Percentiles rank a stretch among this genome's conserved stretches.
These are phyloP conservation scores for Xanthorhoe designata DNA, from an alignment of 2,888 invertebrate species.

Conservation along the genomic window DNA sequence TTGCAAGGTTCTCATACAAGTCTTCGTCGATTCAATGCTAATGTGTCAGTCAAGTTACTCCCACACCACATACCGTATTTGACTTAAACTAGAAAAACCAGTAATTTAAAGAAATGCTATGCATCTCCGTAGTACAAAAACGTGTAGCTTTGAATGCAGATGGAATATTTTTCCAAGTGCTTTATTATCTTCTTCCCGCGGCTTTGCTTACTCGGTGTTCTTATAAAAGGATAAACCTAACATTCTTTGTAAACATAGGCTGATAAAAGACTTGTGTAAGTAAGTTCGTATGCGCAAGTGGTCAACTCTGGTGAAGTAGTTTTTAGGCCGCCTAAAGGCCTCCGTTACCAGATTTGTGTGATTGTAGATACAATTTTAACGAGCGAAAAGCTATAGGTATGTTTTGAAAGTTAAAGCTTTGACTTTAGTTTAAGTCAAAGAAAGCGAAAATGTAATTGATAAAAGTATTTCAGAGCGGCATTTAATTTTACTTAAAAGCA, in stretches of 20 bases:
- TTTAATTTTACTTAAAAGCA: too few relatives aligned
- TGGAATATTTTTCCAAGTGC: background rate
- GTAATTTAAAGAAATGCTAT: conserved; percentile 24
- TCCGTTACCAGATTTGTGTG: too few relatives aligned
- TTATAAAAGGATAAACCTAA: background rate
- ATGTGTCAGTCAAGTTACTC: conserved; percentile 36
- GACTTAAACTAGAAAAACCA: conserved; percentile 34
- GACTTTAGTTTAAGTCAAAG: too few relatives aligned
- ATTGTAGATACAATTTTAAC: too few relatives aligned
- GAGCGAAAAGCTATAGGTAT: too few relatives aligned
- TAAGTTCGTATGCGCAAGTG: too few relatives aligned
- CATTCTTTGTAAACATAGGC: background rate
- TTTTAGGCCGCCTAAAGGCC: too few relatives aligned
- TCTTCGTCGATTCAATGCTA: conserved; percentile 51
- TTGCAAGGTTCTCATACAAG: conserved; percentile 42
- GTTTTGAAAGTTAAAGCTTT: too few relatives aligned
- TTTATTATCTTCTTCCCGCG: background rate
- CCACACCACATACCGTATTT: conserved; percentile 34
- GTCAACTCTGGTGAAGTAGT: too few relatives aligned
- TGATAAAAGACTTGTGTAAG: background rate
- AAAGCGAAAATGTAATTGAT: too few relatives aligned
- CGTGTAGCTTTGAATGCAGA: conserved; percentile 20
- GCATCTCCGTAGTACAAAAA: conserved; percentile 25
- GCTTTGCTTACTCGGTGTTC: background rate
- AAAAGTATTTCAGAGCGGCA: too few relatives aligned